phyloP scores from a whole-genome alignment of 2,113 vertebrate species.

The Cavia aperea region DNA sequence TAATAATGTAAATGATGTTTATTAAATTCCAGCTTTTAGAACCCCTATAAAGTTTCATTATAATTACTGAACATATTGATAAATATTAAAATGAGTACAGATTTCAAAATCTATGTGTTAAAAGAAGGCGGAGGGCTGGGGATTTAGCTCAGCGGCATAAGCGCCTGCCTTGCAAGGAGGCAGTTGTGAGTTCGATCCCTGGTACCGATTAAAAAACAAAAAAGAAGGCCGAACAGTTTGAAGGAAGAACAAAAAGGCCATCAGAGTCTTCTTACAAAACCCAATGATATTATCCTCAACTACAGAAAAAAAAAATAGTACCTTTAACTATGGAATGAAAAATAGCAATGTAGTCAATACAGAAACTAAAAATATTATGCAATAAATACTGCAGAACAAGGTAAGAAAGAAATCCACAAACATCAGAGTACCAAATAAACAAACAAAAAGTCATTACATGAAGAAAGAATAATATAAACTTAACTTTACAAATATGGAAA shows the following conservation, averaged over 20 bases:
- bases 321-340: neutral
- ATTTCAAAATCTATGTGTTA: neutral
- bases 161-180: too few relatives aligned
- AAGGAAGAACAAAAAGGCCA: neutral
- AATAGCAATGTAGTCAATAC: neutral
- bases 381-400: neutral
- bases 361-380: neutral
- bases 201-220: too few relatives aligned
- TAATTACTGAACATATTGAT: conserved; percentile 6
- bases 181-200: too few relatives aligned
- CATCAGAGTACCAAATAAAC: neutral
- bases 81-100: neutral
- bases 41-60: neutral
- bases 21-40: conserved; percentile 22
- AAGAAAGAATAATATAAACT: neutral
- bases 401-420: neutral
- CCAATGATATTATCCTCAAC: neutral
- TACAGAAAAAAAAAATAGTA: neutral
- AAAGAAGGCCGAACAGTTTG: neutral
- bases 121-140: neutral
- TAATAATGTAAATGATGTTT: neutral
- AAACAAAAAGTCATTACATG: neutral
- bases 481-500: neutral
- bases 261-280: neutral
- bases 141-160: too few relatives aligned